Evolutionary conservation across 2,113 vertebrate species (phyloP).

Genomic region (Gallinago media): DNA sequence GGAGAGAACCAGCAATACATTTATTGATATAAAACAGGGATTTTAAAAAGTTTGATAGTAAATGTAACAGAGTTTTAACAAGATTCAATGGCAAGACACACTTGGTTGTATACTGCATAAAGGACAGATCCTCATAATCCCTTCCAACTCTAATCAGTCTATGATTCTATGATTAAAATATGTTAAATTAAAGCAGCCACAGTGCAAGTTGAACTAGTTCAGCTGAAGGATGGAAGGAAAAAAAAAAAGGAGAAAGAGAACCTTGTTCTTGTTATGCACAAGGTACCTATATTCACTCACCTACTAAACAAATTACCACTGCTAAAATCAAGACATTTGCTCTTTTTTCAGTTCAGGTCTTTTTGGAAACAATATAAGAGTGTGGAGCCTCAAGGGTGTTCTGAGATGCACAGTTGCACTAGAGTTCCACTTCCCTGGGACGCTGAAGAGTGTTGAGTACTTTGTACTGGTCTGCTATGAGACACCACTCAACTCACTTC

Average conservation of each 20-base stretch:
- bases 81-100: not conserved
- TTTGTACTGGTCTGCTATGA: not conserved
- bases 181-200: not conserved
- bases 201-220: not conserved
- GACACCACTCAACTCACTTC: not conserved
- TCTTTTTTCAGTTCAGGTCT: not conserved
- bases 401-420: not conserved
- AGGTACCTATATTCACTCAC: not conserved
- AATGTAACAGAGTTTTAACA: not conserved
- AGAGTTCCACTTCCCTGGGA: not conserved
- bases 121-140: not conserved
- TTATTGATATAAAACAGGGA: not conserved
- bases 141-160: not conserved
- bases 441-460: not conserved
- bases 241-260: fast-evolving
- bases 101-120: not conserved
- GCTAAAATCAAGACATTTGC: not conserved
- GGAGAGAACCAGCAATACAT: not conserved
- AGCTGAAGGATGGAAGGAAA: not conserved
- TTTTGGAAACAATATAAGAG: not conserved
- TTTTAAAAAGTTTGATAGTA: not conserved
- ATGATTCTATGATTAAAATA: not conserved
- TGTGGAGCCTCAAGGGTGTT: not conserved
- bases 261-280: not conserved
- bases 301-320: not conserved